Percentiles rank a stretch among this genome's conserved stretches.
Conservation (phyloP, 2,113 vertebrate species). For the crab-eating macaque (Macaca fascicularis) region T2T-MFA8v1.1 NC_088376.1:99772001-99772500, state of each 20-base stretch:
- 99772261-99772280: too few relatives aligned
- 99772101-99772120: neutral
- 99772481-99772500: neutral
- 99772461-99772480: neutral
- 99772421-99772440: too few relatives aligned
- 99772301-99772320: too few relatives aligned
- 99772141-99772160: neutral
- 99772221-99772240: too few relatives aligned
- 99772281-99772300: too few relatives aligned
- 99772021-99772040: neutral
- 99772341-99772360: too few relatives aligned
- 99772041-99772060: neutral
- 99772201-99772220: too few relatives aligned
- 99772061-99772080: too few relatives aligned
- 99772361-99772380: too few relatives aligned
- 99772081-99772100: neutral
- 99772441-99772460: neutral
- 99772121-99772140: neutral
- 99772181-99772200: neutral
- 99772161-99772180: neutral
- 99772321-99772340: too few relatives aligned
- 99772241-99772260: too few relatives aligned
- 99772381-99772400: neutral
- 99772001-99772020: neutral
- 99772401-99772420: neutral